phyloP scores from a whole-genome alignment of 2,797 vertebrate genomes.

The Novumbra hubbsi region DNA sequence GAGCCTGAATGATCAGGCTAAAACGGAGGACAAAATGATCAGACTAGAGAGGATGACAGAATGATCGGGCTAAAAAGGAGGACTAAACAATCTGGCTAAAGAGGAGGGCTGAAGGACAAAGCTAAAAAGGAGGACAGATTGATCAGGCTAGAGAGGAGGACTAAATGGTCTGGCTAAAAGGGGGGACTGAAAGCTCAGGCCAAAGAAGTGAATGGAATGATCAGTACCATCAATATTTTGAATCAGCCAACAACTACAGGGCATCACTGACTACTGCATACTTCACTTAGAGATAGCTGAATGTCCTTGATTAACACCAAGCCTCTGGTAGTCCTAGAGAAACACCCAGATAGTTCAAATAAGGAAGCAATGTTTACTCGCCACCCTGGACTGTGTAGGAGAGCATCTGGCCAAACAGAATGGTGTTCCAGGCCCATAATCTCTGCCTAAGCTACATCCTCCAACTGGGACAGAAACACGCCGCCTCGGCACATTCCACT shows the following conservation, averaged over 20 bases:
- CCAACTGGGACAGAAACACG: slow-evolving; percentile 61
- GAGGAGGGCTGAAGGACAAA: too few relatives aligned
- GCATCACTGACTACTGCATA: background rate
- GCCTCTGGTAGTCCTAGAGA: background rate
- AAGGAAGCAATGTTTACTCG: slow-evolving; percentile 10
- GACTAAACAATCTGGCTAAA: too few relatives aligned
- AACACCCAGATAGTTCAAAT: background rate
- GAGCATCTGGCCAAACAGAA: slow-evolving; percentile 48
- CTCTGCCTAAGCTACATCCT: slow-evolving; percentile 58
- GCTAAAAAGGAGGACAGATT: too few relatives aligned
- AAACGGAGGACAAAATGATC: too few relatives aligned
- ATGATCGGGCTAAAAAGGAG: too few relatives aligned
- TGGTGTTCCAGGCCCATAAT: slow-evolving; percentile 49
- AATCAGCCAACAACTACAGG: background rate
- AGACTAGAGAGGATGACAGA: too few relatives aligned
- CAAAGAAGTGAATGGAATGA: background rate
- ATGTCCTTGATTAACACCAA: background rate
- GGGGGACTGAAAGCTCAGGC: too few relatives aligned
- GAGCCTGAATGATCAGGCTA: too few relatives aligned
- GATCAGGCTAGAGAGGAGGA: too few relatives aligned
- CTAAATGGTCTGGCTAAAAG: too few relatives aligned
- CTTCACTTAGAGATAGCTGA: background rate
- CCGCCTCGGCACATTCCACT: slow-evolving; percentile 69
- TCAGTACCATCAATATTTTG: background rate
- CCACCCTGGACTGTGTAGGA: slow-evolving; percentile 26